Percentiles rank a stretch among this genome's conserved stretches.
These are phyloP conservation scores for Psephotus haematonotus DNA, from an alignment of 2,113 vertebrate species.

Conservation along the genomic window DNA sequence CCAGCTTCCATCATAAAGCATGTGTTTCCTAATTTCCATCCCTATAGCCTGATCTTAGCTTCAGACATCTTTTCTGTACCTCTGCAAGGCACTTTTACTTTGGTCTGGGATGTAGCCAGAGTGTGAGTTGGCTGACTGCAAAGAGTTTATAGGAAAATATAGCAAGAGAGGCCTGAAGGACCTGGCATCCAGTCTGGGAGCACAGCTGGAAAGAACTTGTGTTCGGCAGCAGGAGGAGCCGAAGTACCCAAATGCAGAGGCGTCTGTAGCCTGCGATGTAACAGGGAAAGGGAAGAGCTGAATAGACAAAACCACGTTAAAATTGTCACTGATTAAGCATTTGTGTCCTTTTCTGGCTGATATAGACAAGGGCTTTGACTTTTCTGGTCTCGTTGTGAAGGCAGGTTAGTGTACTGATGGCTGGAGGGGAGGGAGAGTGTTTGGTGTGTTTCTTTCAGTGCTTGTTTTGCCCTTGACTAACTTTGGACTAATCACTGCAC, in stretches of 20 bases:
- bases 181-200: slow-evolving; percentile 2
- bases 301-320: background rate
- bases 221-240: slow-evolving; percentile 11
- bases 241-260: background rate
- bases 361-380: background rate
- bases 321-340: background rate
- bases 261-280: background rate
- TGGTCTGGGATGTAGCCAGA: background rate
- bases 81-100: slow-evolving; percentile 26
- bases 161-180: background rate
- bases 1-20: background rate
- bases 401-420: background rate
- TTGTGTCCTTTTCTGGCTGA: background rate
- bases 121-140: background rate
- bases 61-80: background rate
- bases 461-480: background rate
- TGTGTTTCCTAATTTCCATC: slow-evolving; percentile 1
- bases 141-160: background rate
- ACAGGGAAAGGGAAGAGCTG: background rate
- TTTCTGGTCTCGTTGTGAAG: background rate
- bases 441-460: background rate
- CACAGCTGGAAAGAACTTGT: slow-evolving; percentile 3
- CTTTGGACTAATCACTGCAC: background rate
- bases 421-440: background rate
- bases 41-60: background rate